phyloP scores from a whole-genome alignment of 2,888 invertebrate genomes.

The Dasysyrphus albostriatus region DNA sequence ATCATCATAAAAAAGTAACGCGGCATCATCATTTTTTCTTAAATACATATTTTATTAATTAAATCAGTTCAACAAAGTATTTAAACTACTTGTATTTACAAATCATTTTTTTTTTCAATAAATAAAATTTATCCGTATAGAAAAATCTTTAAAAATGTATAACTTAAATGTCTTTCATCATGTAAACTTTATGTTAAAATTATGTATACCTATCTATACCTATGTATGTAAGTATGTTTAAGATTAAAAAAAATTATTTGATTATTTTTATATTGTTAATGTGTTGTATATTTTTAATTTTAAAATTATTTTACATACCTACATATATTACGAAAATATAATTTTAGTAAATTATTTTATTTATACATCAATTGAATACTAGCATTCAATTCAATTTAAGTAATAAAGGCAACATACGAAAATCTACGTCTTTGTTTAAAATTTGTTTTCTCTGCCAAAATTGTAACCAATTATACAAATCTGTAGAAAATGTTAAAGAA shows the following conservation, averaged over 20 bases:
- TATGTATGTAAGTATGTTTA: conserved; percentile 65
- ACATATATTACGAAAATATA: conserved; percentile 28
- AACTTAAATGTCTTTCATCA: conserved; percentile 40
- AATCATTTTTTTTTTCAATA: conserved; percentile 47
- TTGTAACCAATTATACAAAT: too few species aligned
- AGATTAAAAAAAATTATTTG: conserved; percentile 42
- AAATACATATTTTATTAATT: not conserved
- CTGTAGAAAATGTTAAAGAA: too few species aligned
- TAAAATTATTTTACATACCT: conserved; percentile 32
- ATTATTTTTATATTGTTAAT: conserved; percentile 73
- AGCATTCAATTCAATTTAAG: conserved; percentile 68
- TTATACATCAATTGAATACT: conserved; percentile 63
- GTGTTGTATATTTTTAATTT: conserved; percentile 65
- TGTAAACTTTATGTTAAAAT: conserved; percentile 38
- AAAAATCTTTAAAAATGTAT: conserved; percentile 42
- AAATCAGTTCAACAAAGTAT: conserved; percentile 43
- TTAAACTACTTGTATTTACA: conserved; percentile 40
- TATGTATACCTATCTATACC: not conserved
- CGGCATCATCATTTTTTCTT: conserved; percentile 29
- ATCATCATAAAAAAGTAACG: conserved; percentile 26
- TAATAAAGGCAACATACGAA: conserved; percentile 58
- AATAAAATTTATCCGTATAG: conserved; percentile 60
- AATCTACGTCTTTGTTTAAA: not conserved
- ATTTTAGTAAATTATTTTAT: conserved; percentile 74
- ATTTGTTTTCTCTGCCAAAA: not conserved